Base-by-base conservation (phyloP, 2,888 invertebrate species). In the Mylabris sibirica region DNA sequence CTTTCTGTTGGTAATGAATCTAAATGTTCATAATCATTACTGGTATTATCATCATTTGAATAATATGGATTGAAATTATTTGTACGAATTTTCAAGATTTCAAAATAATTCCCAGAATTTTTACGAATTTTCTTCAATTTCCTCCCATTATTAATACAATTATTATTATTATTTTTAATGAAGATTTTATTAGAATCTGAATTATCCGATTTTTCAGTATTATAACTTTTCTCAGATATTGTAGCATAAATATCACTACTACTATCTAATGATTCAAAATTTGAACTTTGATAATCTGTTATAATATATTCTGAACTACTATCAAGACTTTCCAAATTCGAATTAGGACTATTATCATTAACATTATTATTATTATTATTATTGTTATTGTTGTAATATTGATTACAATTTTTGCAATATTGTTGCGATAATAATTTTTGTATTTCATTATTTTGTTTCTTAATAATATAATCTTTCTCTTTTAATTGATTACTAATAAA, bases 381-480 rank as follows among this genome's bases (percentile, higher is more conserved):
- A 14, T 5, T 38, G 17, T 41, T 14, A 41, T 14, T 41, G 38
- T 77, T 79, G 66, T 82, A 84, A 71, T 80, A 84, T 69, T 84
- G 82, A 66, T 83, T 83, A 70, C 85, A 85, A 72, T 81, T 85
- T 70, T 84, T 85, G 74, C 85, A 85, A 73, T 83, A 85, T 67
- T 83, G 83, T 67, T 87, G 85, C 0, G 87, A 85, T 77, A 91
- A 87, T 34, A 92, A 85, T 81, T 89, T 90, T 11, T 88, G 85
- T 71, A 93, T 91, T 83, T 93, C 91, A 72, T 89, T 87, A 77
- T 90, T 89, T 80, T 93, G 93, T 67, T 89, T 87, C 78, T 89
- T 89, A 70, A 93, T 92, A 60, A 92, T 88, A 79, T 89, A 89
- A 80, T 93, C 93, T 80, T 92, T 92, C 79, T 92, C 91, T 70